Evolutionary conservation across 2,888 invertebrate species (phyloP).

Genomic region (Pemphredon lugubris): DNA sequence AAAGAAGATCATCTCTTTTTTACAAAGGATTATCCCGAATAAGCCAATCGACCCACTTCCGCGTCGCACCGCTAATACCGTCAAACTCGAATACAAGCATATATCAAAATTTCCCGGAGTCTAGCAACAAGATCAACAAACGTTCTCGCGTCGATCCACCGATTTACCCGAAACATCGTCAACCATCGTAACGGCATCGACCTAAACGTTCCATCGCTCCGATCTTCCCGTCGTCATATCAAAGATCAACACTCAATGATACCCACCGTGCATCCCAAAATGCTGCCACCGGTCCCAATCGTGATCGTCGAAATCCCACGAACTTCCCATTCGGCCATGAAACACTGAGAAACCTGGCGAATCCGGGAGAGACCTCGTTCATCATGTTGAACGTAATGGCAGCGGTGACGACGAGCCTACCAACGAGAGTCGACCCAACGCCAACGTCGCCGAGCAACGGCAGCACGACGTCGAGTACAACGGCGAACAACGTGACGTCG

Average conservation of each 20-base stretch:
- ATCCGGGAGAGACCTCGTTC: conserved; percentile 6
- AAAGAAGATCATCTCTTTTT: neutral
- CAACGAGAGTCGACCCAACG: conserved; percentile 69
- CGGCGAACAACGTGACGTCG: conserved; percentile 69
- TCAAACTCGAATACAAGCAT: too few relatives aligned
- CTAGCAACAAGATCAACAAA: too few relatives aligned
- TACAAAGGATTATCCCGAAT: conserved; percentile 20
- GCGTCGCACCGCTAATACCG: too few relatives aligned
- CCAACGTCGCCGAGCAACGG: conserved; percentile 58
- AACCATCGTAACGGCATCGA: too few relatives aligned
- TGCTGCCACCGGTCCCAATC: too few relatives aligned
- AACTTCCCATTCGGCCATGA: conserved; percentile 7
- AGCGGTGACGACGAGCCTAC: conserved; percentile 74
- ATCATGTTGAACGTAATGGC: conserved; percentile 78
- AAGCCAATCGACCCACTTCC: too few relatives aligned
- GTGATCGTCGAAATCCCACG: neutral
- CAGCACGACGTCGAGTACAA: conserved; percentile 52
- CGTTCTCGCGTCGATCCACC: too few relatives aligned
- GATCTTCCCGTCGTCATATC: too few relatives aligned
- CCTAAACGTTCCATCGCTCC: too few relatives aligned
- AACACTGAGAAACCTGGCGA: conserved; percentile 4
- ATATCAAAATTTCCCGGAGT: too few relatives aligned
- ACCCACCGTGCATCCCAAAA: neutral
- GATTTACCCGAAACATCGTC: too few relatives aligned
- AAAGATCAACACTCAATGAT: neutral